A percentile compares a stretch with the other conserved stretches of the same genome.
Conservation (phyloP, 2,888 invertebrate genomes). For the Dolichomitus sp. region DNA sequence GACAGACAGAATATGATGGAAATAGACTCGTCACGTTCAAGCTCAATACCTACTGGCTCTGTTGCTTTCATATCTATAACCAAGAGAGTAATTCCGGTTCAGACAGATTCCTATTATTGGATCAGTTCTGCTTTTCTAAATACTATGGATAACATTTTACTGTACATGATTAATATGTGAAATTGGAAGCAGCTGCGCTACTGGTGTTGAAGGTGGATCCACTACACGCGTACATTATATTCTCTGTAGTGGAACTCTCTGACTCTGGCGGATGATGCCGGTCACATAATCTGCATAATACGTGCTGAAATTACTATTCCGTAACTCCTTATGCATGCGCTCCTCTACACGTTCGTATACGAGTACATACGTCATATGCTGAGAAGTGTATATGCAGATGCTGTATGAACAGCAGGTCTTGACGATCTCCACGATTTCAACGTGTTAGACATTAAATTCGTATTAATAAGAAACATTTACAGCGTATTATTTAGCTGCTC, state of each 20-base stretch:
- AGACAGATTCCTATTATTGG: slow-evolving; percentile 6
- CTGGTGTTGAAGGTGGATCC: background rate
- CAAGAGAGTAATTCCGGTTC: slow-evolving; percentile 22
- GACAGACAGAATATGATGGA: slow-evolving; percentile 23
- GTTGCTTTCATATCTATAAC: slow-evolving; percentile 5
- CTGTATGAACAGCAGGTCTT: slow-evolving; percentile 11
- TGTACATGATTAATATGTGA: slow-evolving; percentile 23
- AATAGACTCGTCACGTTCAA: background rate
- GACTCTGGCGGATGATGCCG: slow-evolving; percentile 39
- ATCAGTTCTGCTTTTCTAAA: slow-evolving; percentile 26
- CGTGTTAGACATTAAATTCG: background rate
- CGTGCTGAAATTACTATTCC: slow-evolving; percentile 64
- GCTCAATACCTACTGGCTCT: background rate
- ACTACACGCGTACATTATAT: background rate
- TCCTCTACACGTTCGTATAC: background rate
- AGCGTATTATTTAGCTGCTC: background rate
- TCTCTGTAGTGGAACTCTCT: slow-evolving; percentile 12
- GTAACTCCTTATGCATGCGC: slow-evolving; percentile 17
- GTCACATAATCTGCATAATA: slow-evolving; percentile 66
- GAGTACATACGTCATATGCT: slow-evolving; percentile 12
- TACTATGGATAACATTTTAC: background rate
- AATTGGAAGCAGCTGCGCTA: slow-evolving; percentile 2
- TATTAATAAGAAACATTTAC: background rate
- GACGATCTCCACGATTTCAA: background rate
- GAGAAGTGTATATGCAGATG: slow-evolving; percentile 9